Evolutionary conservation across 2,797 vertebrate genomes (phyloP), one percentile per base, ranked within the genome.

Genomic region (Alcedo quadribrachys): DNA sequence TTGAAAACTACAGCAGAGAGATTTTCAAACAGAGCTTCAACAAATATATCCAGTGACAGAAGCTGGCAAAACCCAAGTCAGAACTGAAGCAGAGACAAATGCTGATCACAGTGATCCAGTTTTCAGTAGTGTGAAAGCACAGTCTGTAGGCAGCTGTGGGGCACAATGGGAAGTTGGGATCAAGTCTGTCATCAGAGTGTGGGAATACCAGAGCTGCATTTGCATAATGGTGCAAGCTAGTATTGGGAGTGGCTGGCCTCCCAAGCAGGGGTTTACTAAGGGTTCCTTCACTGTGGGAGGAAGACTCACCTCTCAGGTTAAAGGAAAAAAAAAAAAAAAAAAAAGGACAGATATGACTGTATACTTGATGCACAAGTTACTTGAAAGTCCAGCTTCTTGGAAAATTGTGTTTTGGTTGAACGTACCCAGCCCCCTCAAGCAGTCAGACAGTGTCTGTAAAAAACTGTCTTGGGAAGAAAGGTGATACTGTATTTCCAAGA

Each of bases 141-240:
- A 3, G 70, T 40, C 71, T 77, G 81, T 30, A 27, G 37, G 35
- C 45, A 85, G 65, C 61, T 9, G 15, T 22, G 63, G 86, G 65
- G 67, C 2, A 4, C 1, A 6, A 57, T 78, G 69, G 62, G 62
- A 92, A 89, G 30, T 58, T 61, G 62, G 54, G 42, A 54, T 62
- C 4, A 2, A 4, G 9, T 71, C n/a, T 32, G 15, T 91, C 55
- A 11, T 65, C 45, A 50, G 57, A 48, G 55, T 84, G 86, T 95
- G 94, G 83, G 86, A 95, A 87, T 61, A 68, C 42, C 61, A 65
- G 68, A 9, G 11, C 42, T 82, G 8, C 4, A 74, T 93, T 90
- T 95, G 57, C 90, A 77, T 93, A 85, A 81, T 82, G 71, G 53
- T 3, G 3, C 67, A 76, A 80, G 90, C 71, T 94, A 88, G 50